Conservation (phyloP, 2,797 vertebrate genomes). For the Lemur catta region DNA sequence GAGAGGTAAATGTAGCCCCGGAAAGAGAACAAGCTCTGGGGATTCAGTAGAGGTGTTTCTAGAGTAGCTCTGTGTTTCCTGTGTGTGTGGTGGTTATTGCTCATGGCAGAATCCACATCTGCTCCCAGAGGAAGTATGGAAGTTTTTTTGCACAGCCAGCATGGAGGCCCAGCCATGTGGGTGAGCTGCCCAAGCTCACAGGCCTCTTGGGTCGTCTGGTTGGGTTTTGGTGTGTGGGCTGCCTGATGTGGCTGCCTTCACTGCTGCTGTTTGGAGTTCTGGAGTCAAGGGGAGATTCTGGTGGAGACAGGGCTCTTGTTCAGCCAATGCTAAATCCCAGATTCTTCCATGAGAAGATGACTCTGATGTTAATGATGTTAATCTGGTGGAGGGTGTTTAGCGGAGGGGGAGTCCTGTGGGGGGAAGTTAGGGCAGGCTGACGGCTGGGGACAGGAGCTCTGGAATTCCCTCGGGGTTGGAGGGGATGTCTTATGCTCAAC, state of each 20-base stretch:
- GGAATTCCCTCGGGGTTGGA: conserved; percentile 29
- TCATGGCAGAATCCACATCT: conserved; percentile 67
- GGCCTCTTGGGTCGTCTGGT: neutral
- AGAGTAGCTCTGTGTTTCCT: conserved; percentile 22
- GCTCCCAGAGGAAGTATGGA: conserved; percentile 66
- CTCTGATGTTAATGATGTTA: conserved; percentile 47
- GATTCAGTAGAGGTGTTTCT: conserved; percentile 43
- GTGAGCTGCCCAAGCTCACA: neutral
- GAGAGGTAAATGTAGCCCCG: neutral
- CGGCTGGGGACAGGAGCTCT: conserved; percentile 57
- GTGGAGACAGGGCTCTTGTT: conserved; percentile 14
- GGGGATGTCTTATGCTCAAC: conserved; percentile 64
- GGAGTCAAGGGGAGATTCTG: conserved; percentile 36
- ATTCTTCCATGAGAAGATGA: conserved; percentile 54
- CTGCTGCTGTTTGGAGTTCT: conserved; percentile 33
- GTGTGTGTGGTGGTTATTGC: conserved; percentile 41
- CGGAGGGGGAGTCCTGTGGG: neutral
- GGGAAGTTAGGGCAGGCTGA: conserved; percentile 2
- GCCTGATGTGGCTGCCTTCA: neutral
- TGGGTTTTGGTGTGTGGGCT: neutral
- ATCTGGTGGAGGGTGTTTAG: conserved; percentile 5
- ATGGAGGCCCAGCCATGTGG: conserved; percentile 59
- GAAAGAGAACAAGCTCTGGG: neutral
- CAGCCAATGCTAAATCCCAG: conserved; percentile 46
- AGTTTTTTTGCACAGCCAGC: neutral